Conservation (phyloP, 2,888 invertebrate species). For the Xylota segnis region DNA sequence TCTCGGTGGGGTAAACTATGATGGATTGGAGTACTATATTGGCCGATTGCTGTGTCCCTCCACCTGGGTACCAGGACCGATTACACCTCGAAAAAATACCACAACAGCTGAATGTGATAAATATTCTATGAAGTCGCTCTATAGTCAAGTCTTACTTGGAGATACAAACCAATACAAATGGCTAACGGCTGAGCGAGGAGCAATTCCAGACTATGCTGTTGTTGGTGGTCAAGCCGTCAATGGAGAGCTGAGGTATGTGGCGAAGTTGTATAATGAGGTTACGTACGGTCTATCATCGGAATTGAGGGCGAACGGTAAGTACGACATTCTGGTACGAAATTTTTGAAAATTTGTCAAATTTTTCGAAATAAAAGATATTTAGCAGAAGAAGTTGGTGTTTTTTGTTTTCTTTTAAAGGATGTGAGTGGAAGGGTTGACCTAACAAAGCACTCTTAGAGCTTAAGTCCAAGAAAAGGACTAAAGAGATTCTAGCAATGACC, state of each 20-base stretch:
- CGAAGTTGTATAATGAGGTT: not conserved
- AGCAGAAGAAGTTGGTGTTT: too few relatives aligned
- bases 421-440: too few relatives aligned
- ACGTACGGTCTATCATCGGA: too few relatives aligned
- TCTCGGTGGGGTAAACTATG: not conserved
- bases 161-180: slow-evolving; percentile 14
- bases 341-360: too few relatives aligned
- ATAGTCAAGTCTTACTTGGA: slow-evolving; percentile 13
- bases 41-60: not conserved
- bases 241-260: not conserved
- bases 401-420: not conserved
- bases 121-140: not conserved
- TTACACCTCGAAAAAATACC: not conserved
- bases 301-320: too few relatives aligned
- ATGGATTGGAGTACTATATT: not conserved
- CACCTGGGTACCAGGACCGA: not conserved
- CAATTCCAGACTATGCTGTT: slow-evolving; percentile 13
- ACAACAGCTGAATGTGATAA: not conserved
- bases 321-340: too few relatives aligned
- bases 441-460: too few relatives aligned
- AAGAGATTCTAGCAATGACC: too few relatives aligned
- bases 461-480: too few relatives aligned
- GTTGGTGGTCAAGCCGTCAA: not conserved
- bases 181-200: not conserved
- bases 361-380: too few relatives aligned